Base-by-base conservation (phyloP, 2,797 vertebrate genomes). In the Bucorvus abyssinicus region DNA sequence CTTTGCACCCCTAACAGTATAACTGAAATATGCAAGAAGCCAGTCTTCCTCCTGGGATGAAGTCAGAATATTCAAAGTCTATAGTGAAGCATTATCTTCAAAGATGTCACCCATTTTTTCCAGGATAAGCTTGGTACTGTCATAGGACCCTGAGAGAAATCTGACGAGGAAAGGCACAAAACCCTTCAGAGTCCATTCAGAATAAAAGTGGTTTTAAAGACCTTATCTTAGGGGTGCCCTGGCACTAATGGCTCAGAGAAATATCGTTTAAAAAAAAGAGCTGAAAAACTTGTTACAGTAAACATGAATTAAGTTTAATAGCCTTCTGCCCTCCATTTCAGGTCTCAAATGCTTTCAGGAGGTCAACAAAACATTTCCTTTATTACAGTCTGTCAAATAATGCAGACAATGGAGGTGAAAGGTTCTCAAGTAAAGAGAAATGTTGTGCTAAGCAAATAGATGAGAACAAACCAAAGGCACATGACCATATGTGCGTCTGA, bases 371-470 rank as follows among this genome's bases (percentile, higher is more conserved):
- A 80, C 52, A 80, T 77, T 70, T 18, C 13, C 23, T 92, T 88
- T 93, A 88, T 90, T 90, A 92, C 26, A 76, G 50, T 61, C 68
- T 95, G 83, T 67, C 68, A 94, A 93, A 84, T 90, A 90, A 93
- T 49, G 59, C 85, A 85, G 82, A 83, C 88, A 91, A 83, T 27
- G 55, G 55, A 90, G 86, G 83, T 94, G 89, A 95, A 93, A 90
- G 38, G 59, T 87, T 95, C 83, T 87, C 60, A 90, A 87, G 68
- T 61, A 73, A 76, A 93, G 44, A 88, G 60, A 77, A 80, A 73
- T 69, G 45, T 74, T 92, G 78, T 63, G 59, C 55, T 86, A 83
- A 93, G 73, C 50, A 94, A 87, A 53, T 18, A 50, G 34, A 73
- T 1, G 5, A 57, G 55, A 94, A 83, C 22, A 61, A 88, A 69